These are phyloP conservation scores for Zelleria hepariella DNA, from an alignment of 2,888 invertebrate species.

Conservation along the genomic window DNA sequence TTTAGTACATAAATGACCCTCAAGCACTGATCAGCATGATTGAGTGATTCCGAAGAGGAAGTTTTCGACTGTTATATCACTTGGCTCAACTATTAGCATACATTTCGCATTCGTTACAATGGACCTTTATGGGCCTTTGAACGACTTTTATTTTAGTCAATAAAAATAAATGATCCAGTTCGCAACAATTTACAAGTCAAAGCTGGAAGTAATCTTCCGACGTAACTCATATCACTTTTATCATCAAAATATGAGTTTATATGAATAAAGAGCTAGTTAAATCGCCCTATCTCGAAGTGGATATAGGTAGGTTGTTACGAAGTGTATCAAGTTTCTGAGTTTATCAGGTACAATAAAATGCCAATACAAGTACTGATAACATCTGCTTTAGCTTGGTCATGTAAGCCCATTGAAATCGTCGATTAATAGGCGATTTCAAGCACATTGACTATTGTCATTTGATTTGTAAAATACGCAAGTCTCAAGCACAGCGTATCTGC, in stretches of 20 bases:
- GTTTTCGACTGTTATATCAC: constrained; percentile 51
- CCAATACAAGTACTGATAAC: not conserved
- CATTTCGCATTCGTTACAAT: constrained; percentile 51
- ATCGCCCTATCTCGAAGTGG: not conserved
- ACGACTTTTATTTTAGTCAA: constrained; percentile 50
- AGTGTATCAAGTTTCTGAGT: not conserved
- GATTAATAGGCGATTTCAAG: constrained; percentile 62
- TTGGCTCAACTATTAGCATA: constrained; percentile 33
- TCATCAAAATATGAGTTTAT: not conserved
- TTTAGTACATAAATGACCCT: constrained; percentile 29
- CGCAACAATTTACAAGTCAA: constrained; percentile 14
- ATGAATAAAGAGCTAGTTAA: not conserved
- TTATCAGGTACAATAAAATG: not conserved
- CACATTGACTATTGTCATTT: constrained; percentile 45
- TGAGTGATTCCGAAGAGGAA: constrained; percentile 47
- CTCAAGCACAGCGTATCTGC: constrained; percentile 21
- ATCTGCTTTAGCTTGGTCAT: not conserved
- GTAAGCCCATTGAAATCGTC: constrained; percentile 44
- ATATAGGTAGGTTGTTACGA: not conserved
- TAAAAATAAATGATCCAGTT: constrained; percentile 55
- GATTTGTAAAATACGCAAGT: constrained; percentile 44
- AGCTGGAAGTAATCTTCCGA: not conserved
- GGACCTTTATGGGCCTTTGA: constrained; percentile 45
- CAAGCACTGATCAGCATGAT: constrained; percentile 37
- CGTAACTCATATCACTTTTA: not conserved